A percentile compares a stretch with the other conserved stretches of the same genome.
These are phyloP conservation scores for Macrotrachela quadricornifera DNA, from an alignment of 1,140 invertebrate species.

Conservation along the genomic window DNA sequence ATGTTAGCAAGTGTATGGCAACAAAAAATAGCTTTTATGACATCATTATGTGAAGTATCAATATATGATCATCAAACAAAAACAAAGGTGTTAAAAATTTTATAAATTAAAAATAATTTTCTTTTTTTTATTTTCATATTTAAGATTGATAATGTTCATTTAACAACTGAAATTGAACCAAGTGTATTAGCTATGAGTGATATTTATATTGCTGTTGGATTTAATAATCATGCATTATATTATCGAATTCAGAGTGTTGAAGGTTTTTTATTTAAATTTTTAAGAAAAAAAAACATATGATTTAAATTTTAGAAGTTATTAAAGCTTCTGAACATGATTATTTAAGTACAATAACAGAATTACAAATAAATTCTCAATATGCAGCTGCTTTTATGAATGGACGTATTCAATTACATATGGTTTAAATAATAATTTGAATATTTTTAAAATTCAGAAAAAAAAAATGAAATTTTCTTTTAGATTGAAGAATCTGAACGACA, in stretches of 20 bases:
- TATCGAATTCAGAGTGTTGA: slow-evolving; percentile 35
- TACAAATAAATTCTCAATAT: slow-evolving; percentile 3
- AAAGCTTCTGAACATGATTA: slow-evolving; percentile 6
- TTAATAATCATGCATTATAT: slow-evolving; percentile 80
- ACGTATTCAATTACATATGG: slow-evolving; percentile 4
- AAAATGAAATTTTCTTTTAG: too few relatives aligned
- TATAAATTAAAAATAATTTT: too few relatives aligned
- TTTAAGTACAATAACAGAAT: neutral
- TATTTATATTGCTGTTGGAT: slow-evolving; percentile 59
- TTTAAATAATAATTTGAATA: neutral
- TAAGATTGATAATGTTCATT: neutral
- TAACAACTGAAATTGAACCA: slow-evolving; percentile 58
- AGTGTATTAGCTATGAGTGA: slow-evolving; percentile 63
- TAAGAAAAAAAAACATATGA: too few relatives aligned
- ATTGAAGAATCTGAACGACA: slow-evolving; percentile 28
- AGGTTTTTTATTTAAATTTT: too few relatives aligned
- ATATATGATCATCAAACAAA: slow-evolving; percentile 20
- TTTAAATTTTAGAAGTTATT: neutral
- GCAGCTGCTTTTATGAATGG: slow-evolving; percentile 5
- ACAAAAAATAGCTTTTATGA: slow-evolving; percentile 59
- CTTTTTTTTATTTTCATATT: too few relatives aligned
- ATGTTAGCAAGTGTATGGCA: slow-evolving; percentile 49
- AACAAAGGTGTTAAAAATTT: neutral
- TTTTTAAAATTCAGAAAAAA: neutral
- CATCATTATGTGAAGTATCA: slow-evolving; percentile 59